Evolutionary conservation across 2,888 invertebrate genomes (phyloP).

Genomic region (Pocota personata): DNA sequence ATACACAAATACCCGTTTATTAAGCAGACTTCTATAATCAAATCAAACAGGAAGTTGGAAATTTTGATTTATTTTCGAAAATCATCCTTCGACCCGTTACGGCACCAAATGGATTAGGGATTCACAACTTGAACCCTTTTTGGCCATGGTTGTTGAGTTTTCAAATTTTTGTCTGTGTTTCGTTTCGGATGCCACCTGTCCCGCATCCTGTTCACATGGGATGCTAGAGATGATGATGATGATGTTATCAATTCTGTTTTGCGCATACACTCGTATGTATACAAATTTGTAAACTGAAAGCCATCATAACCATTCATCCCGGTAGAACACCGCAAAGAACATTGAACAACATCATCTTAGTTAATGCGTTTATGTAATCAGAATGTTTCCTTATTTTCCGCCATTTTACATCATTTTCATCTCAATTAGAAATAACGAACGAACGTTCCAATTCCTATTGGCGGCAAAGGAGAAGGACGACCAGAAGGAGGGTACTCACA

Average conservation of each 20-base stretch:
- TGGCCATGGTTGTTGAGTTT: conserved; percentile 15
- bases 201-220: not conserved
- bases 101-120: conserved; percentile 26
- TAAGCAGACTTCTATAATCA: conserved; percentile 42
- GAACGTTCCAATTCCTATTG: conserved; percentile 23
- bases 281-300: not conserved
- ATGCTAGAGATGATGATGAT: conserved; percentile 16
- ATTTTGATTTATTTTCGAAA: conserved; percentile 58
- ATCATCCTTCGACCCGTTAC: conserved; percentile 16
- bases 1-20: conserved; percentile 39
- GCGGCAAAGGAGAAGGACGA: not conserved
- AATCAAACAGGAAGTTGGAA: conserved; percentile 50
- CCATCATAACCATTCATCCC: conserved; percentile 34
- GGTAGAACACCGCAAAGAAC: conserved; percentile 8
- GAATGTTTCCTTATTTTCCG: conserved; percentile 48
- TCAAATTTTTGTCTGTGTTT: not conserved
- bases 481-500: not conserved
- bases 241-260: conserved; percentile 20
- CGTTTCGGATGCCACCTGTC: not conserved
- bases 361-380: conserved; percentile 58
- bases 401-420: conserved; percentile 60
- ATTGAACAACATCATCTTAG: conserved; percentile 49
- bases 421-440: conserved; percentile 60
- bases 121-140: conserved; percentile 23
- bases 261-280: too few species aligned